Evolutionary conservation across 2,113 vertebrate species (phyloP), one percentile per base, ranked within the genome.

Genomic region (Aphyosemion australe): DNA sequence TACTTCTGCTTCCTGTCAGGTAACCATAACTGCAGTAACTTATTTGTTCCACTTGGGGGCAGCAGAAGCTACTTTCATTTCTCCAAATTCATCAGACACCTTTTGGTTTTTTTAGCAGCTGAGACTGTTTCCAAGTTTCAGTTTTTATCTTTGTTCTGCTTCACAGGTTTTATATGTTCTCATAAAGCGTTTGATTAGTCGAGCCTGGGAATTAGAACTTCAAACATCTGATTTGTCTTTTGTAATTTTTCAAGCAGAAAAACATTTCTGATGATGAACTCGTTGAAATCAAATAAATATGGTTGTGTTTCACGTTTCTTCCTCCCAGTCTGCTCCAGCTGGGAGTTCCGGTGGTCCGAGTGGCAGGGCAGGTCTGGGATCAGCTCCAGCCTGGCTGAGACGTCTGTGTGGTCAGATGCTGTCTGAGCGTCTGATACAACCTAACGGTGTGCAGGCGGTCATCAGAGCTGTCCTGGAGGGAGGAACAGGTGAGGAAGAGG

Each of bases 341-440:
- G 46, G 63, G 12, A 42, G 41, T 13, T 42, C 41, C 12, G 41
- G n/a, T 48, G 46, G 46, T 18, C 18, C 46, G 7, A 48, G 46
- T 71, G 55, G 55, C 45, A 72, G 81, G 53, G 70, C 55, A 0
- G 46, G 52, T 15, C 76, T 84, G 11, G 48, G 58, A 14, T 84
- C 47, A 14, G 88, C 94, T 41, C 95, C 95, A 0, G 67, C 81
- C 0, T 99, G 97, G 97, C 92, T 98, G 50, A 93, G 93, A 49
- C 89, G 90, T n/a, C 94, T 97, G 0, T 97, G 95, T 10, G 95
- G 97, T 11, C 94, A 92, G 77, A 89, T 98, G 72, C 95, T 99
- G 32, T 98, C 96, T 0, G 93, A 97, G 80, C 90, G 95, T 65
- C 88, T 99, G 51, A 90, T 95, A 82, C 93, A 92, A 75, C 93